Base-by-base conservation (phyloP, 2,888 invertebrate genomes). In the Drosophila maculinotata region DNA sequence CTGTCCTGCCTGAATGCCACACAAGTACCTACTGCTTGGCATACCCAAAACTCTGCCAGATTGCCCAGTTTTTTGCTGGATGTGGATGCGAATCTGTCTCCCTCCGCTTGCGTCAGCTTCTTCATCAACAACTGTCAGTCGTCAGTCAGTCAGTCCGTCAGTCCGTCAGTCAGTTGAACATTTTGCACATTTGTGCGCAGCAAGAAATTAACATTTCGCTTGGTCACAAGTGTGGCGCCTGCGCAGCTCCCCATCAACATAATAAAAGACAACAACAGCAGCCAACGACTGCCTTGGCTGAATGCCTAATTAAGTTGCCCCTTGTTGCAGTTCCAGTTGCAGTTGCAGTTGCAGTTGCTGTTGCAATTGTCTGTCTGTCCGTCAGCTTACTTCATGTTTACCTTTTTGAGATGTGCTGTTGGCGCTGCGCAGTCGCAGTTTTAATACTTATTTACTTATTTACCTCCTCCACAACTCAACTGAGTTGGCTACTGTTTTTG, bases 251-350 rank as follows among this genome's bases (percentile, higher is more conserved):
- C 10, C 23, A 33, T 3, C 20, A 20, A 20, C 20, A 35, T 14
- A 63, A 35, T 48, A 23, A 17, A 47, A 42, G 25, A 15, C 14
- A 48, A 28, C 31, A 52, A 20, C 26, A 42, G 31, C 53, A 38
- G 28, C 23, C 36, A 31, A 15, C 62, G 52, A 28, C 31, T 38
- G 15, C 20, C 65, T 66, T 41, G 47, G 51, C 73, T 71, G 82
- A 67, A 77, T 81, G 79, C 68, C 75, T 82, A 85, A 83, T 85
- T 83, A 83, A 77, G 78, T 74, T 76, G 76, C 80, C 38, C 39
- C 56, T 42, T 53, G 57, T 53, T 59, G 35, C 48, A 17, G 57
- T 38, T 53, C 62, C 48, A 42, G 52, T 44, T 66, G 66, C 63
- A 67, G 8, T 65, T 51, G 30, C 51, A 48, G 2, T 38, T 56